Evolutionary conservation across 2,888 invertebrate species (phyloP), one percentile per base, ranked within the genome.

Genomic region (Caenorhabditis afra): DNA sequence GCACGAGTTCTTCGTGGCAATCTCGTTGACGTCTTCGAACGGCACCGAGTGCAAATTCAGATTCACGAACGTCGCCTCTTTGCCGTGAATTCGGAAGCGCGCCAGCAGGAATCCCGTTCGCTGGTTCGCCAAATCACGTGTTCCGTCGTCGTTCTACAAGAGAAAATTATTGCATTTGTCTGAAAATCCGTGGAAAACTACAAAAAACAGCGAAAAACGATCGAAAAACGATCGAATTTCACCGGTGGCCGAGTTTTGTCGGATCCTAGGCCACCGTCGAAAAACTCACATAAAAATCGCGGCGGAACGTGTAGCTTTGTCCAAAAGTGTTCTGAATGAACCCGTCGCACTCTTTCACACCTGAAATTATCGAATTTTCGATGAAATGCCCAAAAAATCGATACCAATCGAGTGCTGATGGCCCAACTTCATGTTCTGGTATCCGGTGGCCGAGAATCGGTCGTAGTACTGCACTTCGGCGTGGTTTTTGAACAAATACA

Each of bases 21-120:
- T 81, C 47, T 84, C 84, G 53, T 82, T 82, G 12, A 84, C 82
- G 55, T 84, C 84, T 75, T 86, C 85, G 55, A 85, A 86, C 8
- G 86, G 86, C 5, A 86, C 82, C 10, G 85, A 84, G 44, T 86
- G 86, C 10, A 86, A 80, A 65, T 80, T 81, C 45, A 86, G 57
- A 39, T 86, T 86, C 57, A 86, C 83, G 62, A 86, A 86, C 1
- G 84, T 84, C 61, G 81, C 58, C 44, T 84, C 84, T 68, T 80
- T 82, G 39, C 85, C 85, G 57, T 85, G 77, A n/a, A 86, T 79
- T 45, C 86, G 58, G 74, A 85, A 85, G 0, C 86, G 71, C 14
- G 82, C 65, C 37, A 86, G 77, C 20, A 86, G 71, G 44, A 81
- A 86, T n/a, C 85, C 86, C 12, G 85, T 82, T 20, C 85, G 44